Percentiles rank a stretch among this genome's conserved stretches.
Evolutionary conservation across 2,113 vertebrate species (phyloP).

Genomic region (Muscicapa adusta): DNA sequence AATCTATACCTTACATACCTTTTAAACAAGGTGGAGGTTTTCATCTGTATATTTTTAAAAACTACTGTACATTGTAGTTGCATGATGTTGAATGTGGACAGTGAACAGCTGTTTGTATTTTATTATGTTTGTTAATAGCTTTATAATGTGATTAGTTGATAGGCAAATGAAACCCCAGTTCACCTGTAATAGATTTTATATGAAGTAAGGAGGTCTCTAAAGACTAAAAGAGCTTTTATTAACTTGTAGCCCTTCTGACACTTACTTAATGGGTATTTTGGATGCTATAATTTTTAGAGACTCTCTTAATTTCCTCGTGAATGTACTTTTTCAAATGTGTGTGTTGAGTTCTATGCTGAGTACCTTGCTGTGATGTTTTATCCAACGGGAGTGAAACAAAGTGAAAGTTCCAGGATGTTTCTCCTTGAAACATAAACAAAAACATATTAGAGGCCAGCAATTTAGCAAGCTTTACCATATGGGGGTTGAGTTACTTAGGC

Average conservation of each 20-base stretch:
- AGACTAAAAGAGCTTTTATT: neutral
- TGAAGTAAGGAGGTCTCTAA: neutral
- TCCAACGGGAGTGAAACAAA: neutral
- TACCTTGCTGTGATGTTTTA: neutral
- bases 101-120: neutral
- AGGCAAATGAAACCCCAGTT: neutral
- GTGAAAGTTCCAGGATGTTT: neutral
- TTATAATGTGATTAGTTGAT: neutral
- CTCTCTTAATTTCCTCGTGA: neutral
- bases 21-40: neutral
- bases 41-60: neutral
- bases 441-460: neutral
- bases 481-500: neutral
- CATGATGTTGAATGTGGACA: neutral
- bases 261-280: neutral
- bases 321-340: neutral
- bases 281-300: neutral
- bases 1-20: neutral
- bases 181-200: neutral
- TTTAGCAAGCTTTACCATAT: neutral
- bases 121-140: neutral
- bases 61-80: neutral
- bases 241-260: neutral
- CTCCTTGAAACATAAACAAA: neutral
- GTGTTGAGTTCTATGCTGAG: neutral